phyloP scores from a whole-genome alignment of 1,140 invertebrate genomes.

The Globodera rostochiensis region DNA sequence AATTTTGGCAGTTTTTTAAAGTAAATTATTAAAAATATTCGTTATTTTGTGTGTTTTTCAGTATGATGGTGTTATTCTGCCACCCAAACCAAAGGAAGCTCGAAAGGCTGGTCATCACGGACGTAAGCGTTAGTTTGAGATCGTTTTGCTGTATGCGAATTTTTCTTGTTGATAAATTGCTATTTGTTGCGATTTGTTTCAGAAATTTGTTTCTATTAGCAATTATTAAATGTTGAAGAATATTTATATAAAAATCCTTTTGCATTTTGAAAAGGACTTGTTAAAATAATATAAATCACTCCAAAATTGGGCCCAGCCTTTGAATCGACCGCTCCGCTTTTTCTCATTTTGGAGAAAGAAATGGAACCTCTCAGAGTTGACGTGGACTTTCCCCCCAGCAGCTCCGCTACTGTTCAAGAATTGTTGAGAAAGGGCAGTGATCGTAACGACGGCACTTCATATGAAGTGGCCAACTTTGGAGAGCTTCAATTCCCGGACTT shows the following conservation, averaged over 20 bases:
- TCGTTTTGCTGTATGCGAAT: not conserved
- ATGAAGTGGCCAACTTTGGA: constrained; percentile 23
- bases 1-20: no score
- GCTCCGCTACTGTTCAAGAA: no score
- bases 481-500: constrained; percentile 49
- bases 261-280: no score
- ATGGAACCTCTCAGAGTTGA: constrained; percentile 36
- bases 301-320: no score
- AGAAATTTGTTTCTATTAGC: constrained; percentile 4
- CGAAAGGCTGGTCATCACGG: constrained; percentile 50
- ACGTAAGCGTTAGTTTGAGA: constrained; percentile 33
- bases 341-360: not conserved
- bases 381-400: constrained; percentile 21
- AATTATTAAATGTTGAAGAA: not conserved
- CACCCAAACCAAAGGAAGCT: constrained; percentile 63
- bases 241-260: no score
- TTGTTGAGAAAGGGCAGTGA: not conserved
- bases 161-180: constrained; percentile 23
- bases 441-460: not conserved
- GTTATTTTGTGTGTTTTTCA: constrained; percentile 38
- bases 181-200: constrained; percentile 12
- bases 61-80: constrained; percentile 64
- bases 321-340: no score
- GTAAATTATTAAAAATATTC: not conserved
- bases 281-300: no score